These are phyloP conservation scores for Grus americana DNA, from an alignment of 2,113 vertebrate genomes.

Conservation along the genomic window DNA sequence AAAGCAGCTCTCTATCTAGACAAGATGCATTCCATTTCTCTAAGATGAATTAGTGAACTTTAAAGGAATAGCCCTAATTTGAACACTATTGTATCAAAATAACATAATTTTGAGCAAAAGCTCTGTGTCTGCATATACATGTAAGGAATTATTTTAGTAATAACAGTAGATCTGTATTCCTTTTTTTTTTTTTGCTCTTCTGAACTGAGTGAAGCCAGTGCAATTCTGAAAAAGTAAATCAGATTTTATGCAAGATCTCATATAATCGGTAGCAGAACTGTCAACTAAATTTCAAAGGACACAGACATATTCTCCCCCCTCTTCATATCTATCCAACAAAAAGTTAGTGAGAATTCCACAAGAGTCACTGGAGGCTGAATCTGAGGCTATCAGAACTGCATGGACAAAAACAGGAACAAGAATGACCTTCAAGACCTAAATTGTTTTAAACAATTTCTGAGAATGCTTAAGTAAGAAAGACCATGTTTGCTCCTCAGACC, in stretches of 20 bases:
- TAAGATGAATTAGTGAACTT: neutral
- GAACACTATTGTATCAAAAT: neutral
- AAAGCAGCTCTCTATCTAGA: neutral
- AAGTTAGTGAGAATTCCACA: neutral
- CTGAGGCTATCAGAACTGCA: neutral
- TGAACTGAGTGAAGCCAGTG: neutral
- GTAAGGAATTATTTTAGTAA: neutral
- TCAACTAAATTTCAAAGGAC: neutral
- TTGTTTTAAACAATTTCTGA: slow-evolving; percentile 1
- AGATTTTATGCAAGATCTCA: neutral
- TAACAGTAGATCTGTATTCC: neutral
- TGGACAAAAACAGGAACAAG: neutral
- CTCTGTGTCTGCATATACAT: neutral
- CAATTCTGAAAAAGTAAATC: neutral
- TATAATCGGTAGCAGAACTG: neutral
- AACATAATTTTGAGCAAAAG: neutral
- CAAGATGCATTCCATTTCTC: neutral
- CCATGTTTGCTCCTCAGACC: neutral
- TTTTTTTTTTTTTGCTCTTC: neutral
- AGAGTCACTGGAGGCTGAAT: neutral
- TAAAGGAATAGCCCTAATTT: neutral
- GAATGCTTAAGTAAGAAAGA: neutral
- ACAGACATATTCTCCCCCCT: neutral
- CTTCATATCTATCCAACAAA: neutral
- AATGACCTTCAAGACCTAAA: neutral